Conservation (phyloP, 2,888 invertebrate genomes). For the Volucella inanis region DNA sequence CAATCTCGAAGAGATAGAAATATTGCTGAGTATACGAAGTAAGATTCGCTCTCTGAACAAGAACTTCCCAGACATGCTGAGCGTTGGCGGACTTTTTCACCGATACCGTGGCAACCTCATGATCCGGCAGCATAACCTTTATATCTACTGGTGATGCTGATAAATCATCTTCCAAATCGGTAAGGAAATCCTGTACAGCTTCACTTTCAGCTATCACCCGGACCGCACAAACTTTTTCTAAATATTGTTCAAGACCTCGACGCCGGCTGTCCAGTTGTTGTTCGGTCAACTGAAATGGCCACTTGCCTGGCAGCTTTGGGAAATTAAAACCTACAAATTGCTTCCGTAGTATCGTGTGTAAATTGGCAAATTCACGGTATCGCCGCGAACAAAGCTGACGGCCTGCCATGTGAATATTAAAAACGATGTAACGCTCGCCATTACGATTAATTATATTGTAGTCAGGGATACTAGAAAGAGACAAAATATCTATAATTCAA, state of each 20-base stretch:
- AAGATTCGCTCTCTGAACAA: conserved; percentile 92
- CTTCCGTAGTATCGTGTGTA: conserved; percentile 94
- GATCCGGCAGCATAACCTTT: conserved; percentile 93
- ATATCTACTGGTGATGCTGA: conserved; percentile 90
- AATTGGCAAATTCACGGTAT: conserved; percentile 96
- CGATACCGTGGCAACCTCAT: conserved; percentile 93
- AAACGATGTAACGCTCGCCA: conserved; percentile 96
- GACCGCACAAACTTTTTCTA: conserved; percentile 98
- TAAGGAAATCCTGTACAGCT: conserved; percentile 98
- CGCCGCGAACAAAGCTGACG: conserved; percentile 97
- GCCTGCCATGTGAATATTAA: conserved; percentile 99
- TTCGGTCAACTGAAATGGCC: conserved; percentile 98
- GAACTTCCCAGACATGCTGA: conserved; percentile 94
- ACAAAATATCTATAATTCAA: not conserved
- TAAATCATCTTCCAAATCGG: conserved; percentile 93
- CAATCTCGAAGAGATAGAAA: conserved; percentile 98
- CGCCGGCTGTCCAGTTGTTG: conserved; percentile 97
- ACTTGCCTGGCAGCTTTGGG: conserved; percentile 98
- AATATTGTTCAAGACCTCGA: conserved; percentile 97
- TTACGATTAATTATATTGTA: conserved; percentile 94
- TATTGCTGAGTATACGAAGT: conserved; percentile 92
- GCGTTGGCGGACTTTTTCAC: conserved; percentile 94
- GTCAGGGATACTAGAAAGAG: conserved; percentile 91
- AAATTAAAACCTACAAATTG: conserved; percentile 98
- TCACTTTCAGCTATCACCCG: conserved; percentile 99